Conservation (phyloP, 92 coral and sea anemone species). For the Epizoanthus ramosus region DNA sequence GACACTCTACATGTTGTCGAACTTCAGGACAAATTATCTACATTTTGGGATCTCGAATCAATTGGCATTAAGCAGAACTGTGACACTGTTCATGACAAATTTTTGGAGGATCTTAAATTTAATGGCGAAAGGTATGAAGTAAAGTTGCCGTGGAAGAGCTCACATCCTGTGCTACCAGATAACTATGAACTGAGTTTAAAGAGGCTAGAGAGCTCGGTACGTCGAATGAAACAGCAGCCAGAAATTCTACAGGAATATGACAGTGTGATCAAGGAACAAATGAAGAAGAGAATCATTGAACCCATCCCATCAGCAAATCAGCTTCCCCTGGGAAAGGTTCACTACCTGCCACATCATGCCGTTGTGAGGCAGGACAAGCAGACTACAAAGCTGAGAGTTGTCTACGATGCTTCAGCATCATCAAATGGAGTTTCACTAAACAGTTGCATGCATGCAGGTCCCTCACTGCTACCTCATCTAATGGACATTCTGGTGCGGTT, state of each 20-base stretch:
- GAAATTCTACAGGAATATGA: background rate
- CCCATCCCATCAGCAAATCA: constrained; percentile 17
- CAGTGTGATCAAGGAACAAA: constrained; percentile 29
- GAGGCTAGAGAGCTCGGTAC: background rate
- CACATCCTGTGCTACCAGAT: constrained; percentile 23
- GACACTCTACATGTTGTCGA: constrained; percentile 29
- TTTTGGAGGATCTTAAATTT: constrained; percentile 19
- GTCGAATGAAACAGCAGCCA: constrained; percentile 9
- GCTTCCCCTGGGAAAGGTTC: constrained; percentile 5
- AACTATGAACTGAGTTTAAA: background rate
- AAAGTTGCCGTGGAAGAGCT: constrained; percentile 10
- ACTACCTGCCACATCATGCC: constrained; percentile 23
- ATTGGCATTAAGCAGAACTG: constrained; percentile 10
- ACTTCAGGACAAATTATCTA: background rate
- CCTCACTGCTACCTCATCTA: constrained; percentile 26
- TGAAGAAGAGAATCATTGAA: constrained; percentile 8
- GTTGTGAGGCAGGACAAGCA: constrained; percentile 13
- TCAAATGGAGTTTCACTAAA: constrained; percentile 16
- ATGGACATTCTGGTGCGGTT: constrained; percentile 28
- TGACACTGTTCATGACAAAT: constrained; percentile 34
- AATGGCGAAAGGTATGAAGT: constrained; percentile 26
- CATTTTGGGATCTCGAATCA: constrained; percentile 26
- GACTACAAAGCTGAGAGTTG: constrained; percentile 4
- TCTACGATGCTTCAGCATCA: constrained; percentile 35
- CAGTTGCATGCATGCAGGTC: constrained; percentile 24